Evolutionary conservation across 2,797 vertebrate species (phyloP).

Genomic region (Clarias platycephalus): DNA sequence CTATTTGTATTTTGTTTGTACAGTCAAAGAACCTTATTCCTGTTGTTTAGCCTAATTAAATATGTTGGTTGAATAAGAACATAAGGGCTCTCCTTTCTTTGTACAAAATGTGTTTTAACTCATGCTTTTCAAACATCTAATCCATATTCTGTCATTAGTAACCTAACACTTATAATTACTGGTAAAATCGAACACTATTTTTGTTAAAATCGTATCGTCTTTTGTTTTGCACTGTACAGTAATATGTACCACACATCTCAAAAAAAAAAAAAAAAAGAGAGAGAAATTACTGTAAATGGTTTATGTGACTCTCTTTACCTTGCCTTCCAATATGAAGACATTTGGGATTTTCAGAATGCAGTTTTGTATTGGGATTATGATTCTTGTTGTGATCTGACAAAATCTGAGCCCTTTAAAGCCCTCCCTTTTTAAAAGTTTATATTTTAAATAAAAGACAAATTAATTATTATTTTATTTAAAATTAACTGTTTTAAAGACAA

Average conservation of each 20-base stretch:
- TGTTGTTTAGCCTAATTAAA: slow-evolving; percentile 48
- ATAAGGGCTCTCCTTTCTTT: slow-evolving; percentile 39
- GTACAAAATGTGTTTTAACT: slow-evolving; percentile 2
- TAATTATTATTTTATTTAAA: background rate
- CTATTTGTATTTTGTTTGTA: slow-evolving; percentile 44
- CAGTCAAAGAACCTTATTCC: slow-evolving; percentile 31
- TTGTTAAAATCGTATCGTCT: background rate
- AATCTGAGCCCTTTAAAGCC: background rate
- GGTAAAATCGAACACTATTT: slow-evolving; percentile 2
- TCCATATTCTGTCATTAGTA: slow-evolving; percentile 1
- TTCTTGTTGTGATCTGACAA: background rate
- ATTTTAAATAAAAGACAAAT: background rate
- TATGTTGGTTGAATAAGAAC: slow-evolving; percentile 35
- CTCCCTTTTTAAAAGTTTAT: background rate
- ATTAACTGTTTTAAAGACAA: background rate
- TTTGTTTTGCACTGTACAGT: slow-evolving; percentile 17
- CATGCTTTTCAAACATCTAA: background rate
- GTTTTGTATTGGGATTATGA: background rate
- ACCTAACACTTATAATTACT: slow-evolving; percentile 4
- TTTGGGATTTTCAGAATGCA: background rate
- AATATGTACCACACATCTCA: background rate
- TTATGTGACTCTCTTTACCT: background rate
- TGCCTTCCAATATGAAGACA: background rate
- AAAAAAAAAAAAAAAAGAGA: background rate
- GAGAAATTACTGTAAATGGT: background rate